Conservation (phyloP, 2,797 vertebrate species). For the Acrossocheilus wenchowensis region DNA sequence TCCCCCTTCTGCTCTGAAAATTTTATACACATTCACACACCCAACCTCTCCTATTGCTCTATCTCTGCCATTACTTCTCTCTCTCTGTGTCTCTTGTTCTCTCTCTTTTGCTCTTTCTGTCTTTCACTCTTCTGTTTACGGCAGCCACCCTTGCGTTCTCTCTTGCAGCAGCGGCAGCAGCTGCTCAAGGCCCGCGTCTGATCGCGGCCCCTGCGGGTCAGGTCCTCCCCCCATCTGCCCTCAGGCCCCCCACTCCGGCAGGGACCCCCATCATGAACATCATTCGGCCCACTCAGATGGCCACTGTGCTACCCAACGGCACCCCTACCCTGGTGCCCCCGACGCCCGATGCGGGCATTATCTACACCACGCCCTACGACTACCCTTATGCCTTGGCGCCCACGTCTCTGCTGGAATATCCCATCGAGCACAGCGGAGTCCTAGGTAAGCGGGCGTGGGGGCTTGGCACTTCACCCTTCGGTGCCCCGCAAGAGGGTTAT, state of each 20-base stretch:
- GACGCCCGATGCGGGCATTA: slow-evolving; percentile 80
- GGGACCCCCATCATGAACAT: slow-evolving; percentile 84
- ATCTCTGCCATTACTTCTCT: slow-evolving; percentile 11
- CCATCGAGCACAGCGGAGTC: slow-evolving; percentile 85
- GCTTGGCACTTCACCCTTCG: slow-evolving; percentile 49
- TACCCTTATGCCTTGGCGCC: slow-evolving; percentile 86
- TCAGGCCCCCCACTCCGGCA: slow-evolving; percentile 78
- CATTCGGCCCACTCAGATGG: slow-evolving; percentile 83
- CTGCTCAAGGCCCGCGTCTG: slow-evolving; percentile 82
- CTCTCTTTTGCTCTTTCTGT: slow-evolving; percentile 57
- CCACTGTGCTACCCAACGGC: slow-evolving; percentile 82
- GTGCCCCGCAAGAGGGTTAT: slow-evolving; percentile 74
- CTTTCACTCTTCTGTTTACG: slow-evolving; percentile 74
- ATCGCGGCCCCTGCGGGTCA: slow-evolving; percentile 79
- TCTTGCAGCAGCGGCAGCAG: slow-evolving; percentile 86
- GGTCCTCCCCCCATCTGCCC: slow-evolving; percentile 70
- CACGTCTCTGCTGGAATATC: slow-evolving; percentile 87
- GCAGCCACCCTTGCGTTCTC: slow-evolving; percentile 87
- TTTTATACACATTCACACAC: background rate
- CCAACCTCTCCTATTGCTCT: background rate
- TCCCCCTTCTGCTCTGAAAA: slow-evolving; percentile 12
- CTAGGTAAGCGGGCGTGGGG: slow-evolving; percentile 82
- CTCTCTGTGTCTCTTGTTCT: slow-evolving; percentile 54
- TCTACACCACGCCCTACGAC: slow-evolving; percentile 85
- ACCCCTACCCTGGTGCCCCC: slow-evolving; percentile 83